Conservation (phyloP, 1,140 invertebrate species). For the Heliconius eleuchia region DNA sequence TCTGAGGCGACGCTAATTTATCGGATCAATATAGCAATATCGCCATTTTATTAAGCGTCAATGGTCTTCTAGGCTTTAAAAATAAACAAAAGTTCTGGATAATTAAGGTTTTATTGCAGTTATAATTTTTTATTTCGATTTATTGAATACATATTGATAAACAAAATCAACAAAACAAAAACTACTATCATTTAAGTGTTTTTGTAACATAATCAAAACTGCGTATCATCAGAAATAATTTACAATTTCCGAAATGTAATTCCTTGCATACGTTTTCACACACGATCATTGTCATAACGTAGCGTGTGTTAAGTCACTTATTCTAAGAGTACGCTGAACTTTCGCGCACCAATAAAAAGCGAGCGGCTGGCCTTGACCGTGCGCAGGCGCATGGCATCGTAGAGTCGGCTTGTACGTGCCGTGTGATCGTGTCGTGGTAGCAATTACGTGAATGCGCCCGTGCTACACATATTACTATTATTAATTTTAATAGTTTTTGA, state of each 20-base stretch:
- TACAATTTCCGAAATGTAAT: conserved; percentile 7
- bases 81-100: not conserved
- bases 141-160: not conserved
- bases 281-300: conserved; percentile 20
- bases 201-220: conserved; percentile 1
- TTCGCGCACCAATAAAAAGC: conserved; percentile 58
- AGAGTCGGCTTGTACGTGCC: conserved; percentile 29
- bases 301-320: conserved; percentile 44
- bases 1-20: conserved; percentile 7
- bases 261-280: not conserved
- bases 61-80: conserved; percentile 8
- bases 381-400: conserved; percentile 42
- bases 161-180: not conserved
- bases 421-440: conserved; percentile 21
- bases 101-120: not conserved
- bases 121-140: not conserved
- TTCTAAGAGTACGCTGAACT: conserved; percentile 57
- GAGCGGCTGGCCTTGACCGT: conserved; percentile 59
- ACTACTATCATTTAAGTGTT: not conserved
- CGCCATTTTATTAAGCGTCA: conserved; percentile 7
- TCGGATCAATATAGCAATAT: conserved; percentile 3
- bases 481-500: not conserved
- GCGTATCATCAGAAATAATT: not conserved
- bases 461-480: not conserved
- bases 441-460: conserved; percentile 17